Percentiles rank a stretch among this genome's conserved stretches.
phyloP scores from a whole-genome alignment of 2,113 vertebrate species.

The Motacilla alba region DNA sequence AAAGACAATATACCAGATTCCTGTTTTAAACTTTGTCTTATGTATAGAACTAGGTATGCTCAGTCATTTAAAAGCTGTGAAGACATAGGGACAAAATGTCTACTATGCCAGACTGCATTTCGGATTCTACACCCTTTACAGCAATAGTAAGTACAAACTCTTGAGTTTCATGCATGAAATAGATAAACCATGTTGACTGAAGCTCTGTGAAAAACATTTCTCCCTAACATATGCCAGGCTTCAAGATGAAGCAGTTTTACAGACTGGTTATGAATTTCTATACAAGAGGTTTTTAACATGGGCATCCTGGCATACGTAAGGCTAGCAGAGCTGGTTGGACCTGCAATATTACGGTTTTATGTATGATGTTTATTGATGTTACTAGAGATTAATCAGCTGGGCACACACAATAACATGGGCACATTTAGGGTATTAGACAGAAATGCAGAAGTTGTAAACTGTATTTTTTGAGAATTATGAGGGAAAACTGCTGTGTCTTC shows the following conservation, averaged over 20 bases:
- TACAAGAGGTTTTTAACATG: neutral
- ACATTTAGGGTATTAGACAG: neutral
- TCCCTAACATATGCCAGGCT: neutral
- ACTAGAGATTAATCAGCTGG: neutral
- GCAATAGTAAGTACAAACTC: neutral
- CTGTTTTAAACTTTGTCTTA: neutral
- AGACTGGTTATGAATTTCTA: neutral
- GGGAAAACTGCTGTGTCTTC: conserved; percentile 14
- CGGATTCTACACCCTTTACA: neutral
- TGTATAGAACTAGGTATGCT: neutral
- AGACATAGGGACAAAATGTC: neutral
- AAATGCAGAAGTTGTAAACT: neutral
- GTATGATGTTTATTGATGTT: neutral
- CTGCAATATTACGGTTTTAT: neutral
- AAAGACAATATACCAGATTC: neutral
- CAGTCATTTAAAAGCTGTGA: neutral
- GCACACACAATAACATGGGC: neutral
- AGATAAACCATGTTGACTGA: neutral
- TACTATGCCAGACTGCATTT: neutral
- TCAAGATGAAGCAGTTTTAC: neutral
- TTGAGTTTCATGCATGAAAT: neutral
- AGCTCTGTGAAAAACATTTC: neutral
- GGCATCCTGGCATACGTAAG: neutral
- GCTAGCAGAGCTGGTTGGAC: neutral
- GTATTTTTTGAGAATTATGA: conserved; percentile 26